Base-by-base conservation (phyloP, 2,797 vertebrate species). In the Pseudotriccus pelzelni region DNA sequence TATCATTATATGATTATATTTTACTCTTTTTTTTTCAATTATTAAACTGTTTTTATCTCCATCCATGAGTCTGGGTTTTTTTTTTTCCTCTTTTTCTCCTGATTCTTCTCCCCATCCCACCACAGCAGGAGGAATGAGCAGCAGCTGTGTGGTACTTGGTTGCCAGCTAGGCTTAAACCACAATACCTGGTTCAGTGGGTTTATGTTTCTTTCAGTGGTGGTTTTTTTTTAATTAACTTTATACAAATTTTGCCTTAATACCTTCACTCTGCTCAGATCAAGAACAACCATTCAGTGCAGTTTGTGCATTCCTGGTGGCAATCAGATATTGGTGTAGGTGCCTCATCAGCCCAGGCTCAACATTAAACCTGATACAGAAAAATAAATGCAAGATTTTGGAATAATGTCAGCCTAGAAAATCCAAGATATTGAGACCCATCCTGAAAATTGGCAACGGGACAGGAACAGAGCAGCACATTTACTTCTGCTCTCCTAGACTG, bases 41-140 rank as follows among this genome's bases (percentile, higher is more conserved):
- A 69, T 30, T 37, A 10, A 37, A 43, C 7, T 62, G 14, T 12
- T 63, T 69, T 44, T 25, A 13, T 19, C 56, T 39, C 43, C 37
- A 3, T 50, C 8, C 12, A 9, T 1, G 4, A 63, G 2, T 44
- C 14, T 18, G 41, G 9, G 3, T 1, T 1, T 43, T 55, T 3
- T 46, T 62, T 82, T 70, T 44, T 2, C 3, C 14, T 19, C 5
- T 13, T 19, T 34, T 70, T 39, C 14, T 52, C 12, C 12, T 52
- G 12, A 14, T 58, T 58, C 30, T 52, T 24, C 17, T 46, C 14
- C 18, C 21, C 25, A 64, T 70, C 18, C 3, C 58, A 64, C 21
- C 15, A 64, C 50, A 21, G 24, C 28, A 56, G 41, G 20, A 16
- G 27, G 27, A 56, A n/a, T 18, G 37, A 63, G 20, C 15, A 55